Conservation (phyloP, 2,888 invertebrate genomes). For the Ceratothoa steindachneri region DNA sequence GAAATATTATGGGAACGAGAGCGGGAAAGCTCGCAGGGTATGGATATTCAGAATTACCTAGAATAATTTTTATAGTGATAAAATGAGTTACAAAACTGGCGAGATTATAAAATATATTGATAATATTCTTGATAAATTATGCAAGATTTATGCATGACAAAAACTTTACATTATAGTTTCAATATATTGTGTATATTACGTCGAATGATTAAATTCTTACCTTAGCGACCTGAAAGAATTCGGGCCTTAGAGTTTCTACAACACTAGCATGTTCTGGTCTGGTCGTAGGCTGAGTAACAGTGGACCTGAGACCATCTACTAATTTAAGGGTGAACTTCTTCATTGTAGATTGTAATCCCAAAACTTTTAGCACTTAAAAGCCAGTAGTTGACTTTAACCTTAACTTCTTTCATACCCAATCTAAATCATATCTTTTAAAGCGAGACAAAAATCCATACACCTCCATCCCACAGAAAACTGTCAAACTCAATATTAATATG, state of each 20-base stretch:
- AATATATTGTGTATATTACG: too few species aligned
- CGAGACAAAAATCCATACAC: conserved; percentile 1
- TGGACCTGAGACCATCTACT: conserved; percentile 39
- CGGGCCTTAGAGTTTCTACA: conserved; percentile 31
- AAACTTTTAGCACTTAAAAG: conserved; percentile 1
- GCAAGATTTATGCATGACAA: too few species aligned
- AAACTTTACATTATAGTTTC: too few species aligned
- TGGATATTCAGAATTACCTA: too few species aligned
- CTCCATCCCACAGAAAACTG: not conserved
- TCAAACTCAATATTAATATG: not conserved
- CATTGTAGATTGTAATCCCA: conserved; percentile 22
- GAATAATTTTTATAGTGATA: too few species aligned
- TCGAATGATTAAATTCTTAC: not conserved
- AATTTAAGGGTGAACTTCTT: conserved; percentile 41
- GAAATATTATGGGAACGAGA: too few species aligned
- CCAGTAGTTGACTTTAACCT: conserved; percentile 5
- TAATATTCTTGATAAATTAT: too few species aligned
- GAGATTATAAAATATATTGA: too few species aligned
- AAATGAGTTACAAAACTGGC: too few species aligned
- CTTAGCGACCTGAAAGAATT: conserved; percentile 43
- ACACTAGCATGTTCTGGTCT: conserved; percentile 36
- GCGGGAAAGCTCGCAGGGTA: too few species aligned
- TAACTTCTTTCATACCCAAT: conserved; percentile 7
- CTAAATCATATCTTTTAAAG: conserved; percentile 2
- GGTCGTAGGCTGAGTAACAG: conserved; percentile 31